phyloP scores from a whole-genome alignment of 2,113 vertebrate species.

The Brachionichthys hirsutus region DNA sequence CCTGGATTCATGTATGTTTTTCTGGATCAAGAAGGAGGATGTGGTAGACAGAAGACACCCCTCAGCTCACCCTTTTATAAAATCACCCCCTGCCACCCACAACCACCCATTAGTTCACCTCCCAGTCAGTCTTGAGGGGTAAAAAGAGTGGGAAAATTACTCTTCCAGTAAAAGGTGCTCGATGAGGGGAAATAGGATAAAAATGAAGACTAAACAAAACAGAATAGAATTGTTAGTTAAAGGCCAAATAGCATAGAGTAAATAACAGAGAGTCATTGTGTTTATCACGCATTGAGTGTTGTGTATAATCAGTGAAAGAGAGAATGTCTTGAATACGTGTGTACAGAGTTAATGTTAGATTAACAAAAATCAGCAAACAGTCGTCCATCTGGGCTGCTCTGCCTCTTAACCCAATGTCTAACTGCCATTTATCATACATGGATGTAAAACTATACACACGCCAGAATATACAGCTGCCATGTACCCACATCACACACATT shows the following conservation, averaged over 20 bases:
- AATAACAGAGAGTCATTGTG: constrained; percentile 15
- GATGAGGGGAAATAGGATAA: constrained; percentile 43
- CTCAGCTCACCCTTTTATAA: constrained; percentile 49
- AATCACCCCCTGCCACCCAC: constrained; percentile 63
- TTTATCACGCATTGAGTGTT: constrained; percentile 24
- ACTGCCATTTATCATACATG: constrained; percentile 61
- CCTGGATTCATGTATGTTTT: constrained; percentile 75
- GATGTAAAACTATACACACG: constrained; percentile 42
- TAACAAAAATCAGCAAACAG: constrained; percentile 39
- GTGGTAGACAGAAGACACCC: constrained; percentile 73
- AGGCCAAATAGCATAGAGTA: constrained; percentile 37
- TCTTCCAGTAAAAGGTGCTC: constrained; percentile 68
- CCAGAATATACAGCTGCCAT: constrained; percentile 59
- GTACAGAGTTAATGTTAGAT: not conserved
- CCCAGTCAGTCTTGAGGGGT: constrained; percentile 44
- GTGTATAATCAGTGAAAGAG: constrained; percentile 12
- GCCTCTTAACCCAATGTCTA: constrained; percentile 62
- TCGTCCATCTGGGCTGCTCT: constrained; percentile 60
- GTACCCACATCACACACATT: constrained; percentile 65
- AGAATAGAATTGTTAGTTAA: constrained; percentile 10
- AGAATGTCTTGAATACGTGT: not conserved
- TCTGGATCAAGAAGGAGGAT: constrained; percentile 75
- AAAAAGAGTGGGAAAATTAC: constrained; percentile 59
- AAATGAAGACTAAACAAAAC: constrained; percentile 14
- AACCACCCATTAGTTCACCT: constrained; percentile 53